Evolutionary conservation across 2,888 invertebrate genomes (phyloP), one percentile per base, ranked within the genome.

Genomic region (Brachyptera putata): DNA sequence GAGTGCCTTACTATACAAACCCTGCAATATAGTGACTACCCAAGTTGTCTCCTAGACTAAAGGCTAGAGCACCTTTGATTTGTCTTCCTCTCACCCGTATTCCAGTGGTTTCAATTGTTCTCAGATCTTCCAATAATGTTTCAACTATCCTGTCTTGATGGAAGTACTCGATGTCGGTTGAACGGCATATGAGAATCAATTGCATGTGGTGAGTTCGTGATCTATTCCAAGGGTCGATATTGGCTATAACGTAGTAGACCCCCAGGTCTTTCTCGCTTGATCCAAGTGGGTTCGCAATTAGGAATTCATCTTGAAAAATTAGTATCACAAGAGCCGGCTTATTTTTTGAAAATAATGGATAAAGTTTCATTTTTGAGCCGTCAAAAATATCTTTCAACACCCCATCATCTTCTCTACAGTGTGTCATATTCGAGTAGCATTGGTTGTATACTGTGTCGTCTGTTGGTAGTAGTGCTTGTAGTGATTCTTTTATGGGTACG

Each of bases 1-100:
- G 2, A 39, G 36, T 22, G 59, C 9, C 16, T 14, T 22, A 9
- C 36, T 37, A 22, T n/a, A 57, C n/a, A 21, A 57, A 57, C 22
- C 46, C 39, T 22, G 57, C 5, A 16, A 57, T 11, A 22, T 14
- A 57, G 16, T 59, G 59, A 16, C 36, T 37, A 3, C 56, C 58
- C 24, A 59, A 18, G 24, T 59, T 59, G 30, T 57, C 57, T 2
- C 57, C 57, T 56, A 24, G 9, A 2, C 22, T 43, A 46, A 56
- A 57, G 3, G 13, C 50, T 3, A 58, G 14, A 14, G 46, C 13
- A 3, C 26, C 56, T 25, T 30, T 30, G 1, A 58, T 21, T 24
- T 56, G 18, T 34, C 21, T 56, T 4, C 14, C 37, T 4, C n/a
- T 13, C n/a, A 37, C 14, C 3, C 13, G 14, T 3, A 56, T 43